Evolutionary conservation across 2,888 invertebrate genomes (phyloP), one percentile per base, ranked within the genome.

Genomic region (Arge pagana): DNA sequence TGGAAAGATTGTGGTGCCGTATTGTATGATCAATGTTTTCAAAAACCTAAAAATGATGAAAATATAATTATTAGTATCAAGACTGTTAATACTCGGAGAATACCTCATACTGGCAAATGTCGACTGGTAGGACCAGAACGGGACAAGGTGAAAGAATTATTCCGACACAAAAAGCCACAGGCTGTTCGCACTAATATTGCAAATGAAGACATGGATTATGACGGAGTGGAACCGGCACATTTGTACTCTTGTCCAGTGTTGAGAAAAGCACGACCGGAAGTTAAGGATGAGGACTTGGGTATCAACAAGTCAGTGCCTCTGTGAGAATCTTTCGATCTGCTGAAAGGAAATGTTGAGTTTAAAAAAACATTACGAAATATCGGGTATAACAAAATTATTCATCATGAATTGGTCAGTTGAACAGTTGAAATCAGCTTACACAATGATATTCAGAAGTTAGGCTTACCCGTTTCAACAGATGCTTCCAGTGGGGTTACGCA

Each of bases 101-200:
- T 54, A 15, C 24, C 8, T 6, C 50, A 54, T 19, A 31, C 16
- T 7, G 45, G 50, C 16, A 45, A 42, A 18, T 31, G 50, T 1
- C 39, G 50, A 33, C 40, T 54, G 2, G 50, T 39, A 6, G 26
- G 21, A 31, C 13, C 21, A 10, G 28, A 13, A 8, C 5, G 53
- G 11, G 24, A 30, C 13, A 15, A 10, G 8, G 13, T 53, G 18
- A 49, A 48, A 36, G 49, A 53, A 50, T 24, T 53, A 16, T 54
- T 43, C 50, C 50, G 54, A 39, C 41, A 28, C 8, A 23, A 41
- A 8, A 28, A 41, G 18, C n/a, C n/a, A n/a, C n/a, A n/a, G n/a
- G n/a, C n/a, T n/a, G n/a, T n/a, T n/a, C n/a, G n/a, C n/a, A n/a
- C n/a, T n/a, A n/a, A n/a, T n/a, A n/a, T n/a, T n/a, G 41, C 26